Evolutionary conservation across 1,140 invertebrate species (phyloP).

Genomic region (Cataglyphis hispanica): DNA sequence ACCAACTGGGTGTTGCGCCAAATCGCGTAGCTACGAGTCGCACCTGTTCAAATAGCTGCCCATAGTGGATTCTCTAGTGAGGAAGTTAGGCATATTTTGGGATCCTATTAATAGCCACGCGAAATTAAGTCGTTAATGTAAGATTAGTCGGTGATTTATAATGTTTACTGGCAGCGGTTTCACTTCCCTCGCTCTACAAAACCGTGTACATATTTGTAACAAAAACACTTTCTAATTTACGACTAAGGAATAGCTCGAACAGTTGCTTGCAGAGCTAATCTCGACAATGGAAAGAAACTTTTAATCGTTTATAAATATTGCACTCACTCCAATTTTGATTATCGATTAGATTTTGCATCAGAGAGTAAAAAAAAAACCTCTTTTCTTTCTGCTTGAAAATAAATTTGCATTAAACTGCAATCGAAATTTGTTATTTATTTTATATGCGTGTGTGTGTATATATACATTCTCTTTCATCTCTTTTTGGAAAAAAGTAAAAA

Average conservation of each 20-base stretch:
- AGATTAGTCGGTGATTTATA: slow-evolving; percentile 45
- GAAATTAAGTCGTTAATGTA: slow-evolving; percentile 48
- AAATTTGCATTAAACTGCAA: not conserved
- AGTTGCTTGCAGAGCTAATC: not conserved
- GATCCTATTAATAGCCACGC: slow-evolving; percentile 36
- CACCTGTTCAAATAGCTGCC: slow-evolving; percentile 59
- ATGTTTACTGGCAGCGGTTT: slow-evolving; percentile 12
- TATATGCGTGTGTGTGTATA: too few species aligned
- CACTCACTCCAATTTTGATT: not conserved
- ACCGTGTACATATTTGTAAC: slow-evolving; percentile 22
- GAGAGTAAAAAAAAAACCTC: not conserved
- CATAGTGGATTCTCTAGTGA: not conserved
- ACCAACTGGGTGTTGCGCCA: slow-evolving; percentile 55
- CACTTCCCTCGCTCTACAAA: slow-evolving; percentile 30
- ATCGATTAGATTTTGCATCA: not conserved
- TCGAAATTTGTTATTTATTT: not conserved
- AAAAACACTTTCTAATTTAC: slow-evolving; percentile 48
- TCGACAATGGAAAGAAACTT: slow-evolving; percentile 6
- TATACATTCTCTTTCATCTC: too few species aligned
- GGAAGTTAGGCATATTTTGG: slow-evolving; percentile 23
- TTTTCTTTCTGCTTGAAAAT: not conserved
- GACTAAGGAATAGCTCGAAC: not conserved
- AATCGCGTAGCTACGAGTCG: slow-evolving; percentile 15
- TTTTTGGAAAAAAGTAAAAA: not conserved
- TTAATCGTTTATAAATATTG: not conserved